Evolutionary conservation across 2,888 invertebrate genomes (phyloP).

Genomic region (Adelognathus sp.): DNA sequence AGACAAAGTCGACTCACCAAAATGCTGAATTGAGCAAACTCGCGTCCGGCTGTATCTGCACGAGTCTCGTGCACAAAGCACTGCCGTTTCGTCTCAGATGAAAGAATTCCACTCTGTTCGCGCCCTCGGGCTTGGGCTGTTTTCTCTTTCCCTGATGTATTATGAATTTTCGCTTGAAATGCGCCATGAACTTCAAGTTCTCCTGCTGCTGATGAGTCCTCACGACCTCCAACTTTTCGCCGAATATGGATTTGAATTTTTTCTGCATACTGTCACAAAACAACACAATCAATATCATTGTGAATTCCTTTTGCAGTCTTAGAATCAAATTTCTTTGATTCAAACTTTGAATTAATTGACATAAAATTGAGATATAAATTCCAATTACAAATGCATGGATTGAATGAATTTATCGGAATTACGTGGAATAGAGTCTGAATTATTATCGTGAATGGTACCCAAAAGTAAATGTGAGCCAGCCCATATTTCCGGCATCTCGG

Average conservation of each 20-base stretch:
- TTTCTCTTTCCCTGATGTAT: slow-evolving; percentile 94
- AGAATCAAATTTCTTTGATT: not conserved
- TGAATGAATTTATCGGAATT: too few species aligned
- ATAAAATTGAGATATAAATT: too few species aligned
- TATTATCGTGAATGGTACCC: slow-evolving; percentile 81
- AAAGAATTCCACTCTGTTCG: slow-evolving; percentile 90
- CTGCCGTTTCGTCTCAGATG: slow-evolving; percentile 98
- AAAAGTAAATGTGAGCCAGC: slow-evolving; percentile 99
- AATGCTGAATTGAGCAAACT: slow-evolving; percentile 95
- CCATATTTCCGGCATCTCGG: slow-evolving; percentile 98
- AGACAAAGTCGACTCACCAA: slow-evolving; percentile 86
- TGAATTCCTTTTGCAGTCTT: not conserved
- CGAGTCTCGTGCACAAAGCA: slow-evolving; percentile 94
- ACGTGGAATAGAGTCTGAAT: too few species aligned
- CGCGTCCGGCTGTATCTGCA: slow-evolving; percentile 95
- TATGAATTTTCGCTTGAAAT: slow-evolving; percentile 97
- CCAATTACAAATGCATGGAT: too few species aligned
- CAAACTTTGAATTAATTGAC: not conserved
- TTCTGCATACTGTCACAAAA: slow-evolving; percentile 86
- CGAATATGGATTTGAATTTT: slow-evolving; percentile 94
- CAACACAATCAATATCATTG: not conserved
- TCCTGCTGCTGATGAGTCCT: slow-evolving; percentile 99
- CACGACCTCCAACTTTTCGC: slow-evolving; percentile 96
- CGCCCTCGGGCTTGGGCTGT: slow-evolving; percentile 78
- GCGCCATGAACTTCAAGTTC: slow-evolving; percentile 98